These are phyloP conservation scores for Corydoras sp. DNA, from an alignment of 2,113 vertebrate genomes.

Conservation along the genomic window DNA sequence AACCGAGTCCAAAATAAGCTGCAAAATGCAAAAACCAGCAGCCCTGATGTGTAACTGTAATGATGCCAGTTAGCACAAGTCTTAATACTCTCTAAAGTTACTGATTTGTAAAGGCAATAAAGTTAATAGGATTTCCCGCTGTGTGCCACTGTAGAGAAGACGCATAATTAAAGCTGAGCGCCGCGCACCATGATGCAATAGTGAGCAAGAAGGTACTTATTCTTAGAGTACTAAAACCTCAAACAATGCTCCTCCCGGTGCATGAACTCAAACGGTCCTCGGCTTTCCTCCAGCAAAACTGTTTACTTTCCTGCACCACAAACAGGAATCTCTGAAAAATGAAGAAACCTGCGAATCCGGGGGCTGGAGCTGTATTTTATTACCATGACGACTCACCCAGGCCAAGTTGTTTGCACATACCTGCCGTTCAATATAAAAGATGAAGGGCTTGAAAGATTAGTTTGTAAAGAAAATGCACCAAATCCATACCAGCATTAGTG, in stretches of 20 bases:
- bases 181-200: too few relatives aligned
- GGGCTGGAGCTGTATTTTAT: too few relatives aligned
- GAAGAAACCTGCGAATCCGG: too few relatives aligned
- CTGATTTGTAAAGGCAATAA: neutral
- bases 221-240: constrained; percentile 10
- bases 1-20: too few relatives aligned
- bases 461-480: neutral
- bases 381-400: too few relatives aligned
- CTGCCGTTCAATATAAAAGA: neutral
- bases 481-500: neutral
- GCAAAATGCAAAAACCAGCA: too few relatives aligned
- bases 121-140: neutral
- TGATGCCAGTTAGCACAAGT: neutral
- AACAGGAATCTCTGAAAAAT: too few relatives aligned
- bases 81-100: neutral
- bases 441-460: neutral
- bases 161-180: neutral
- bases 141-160: neutral
- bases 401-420: too few relatives aligned
- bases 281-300: too few relatives aligned
- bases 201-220: neutral
- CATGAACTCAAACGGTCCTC: too few relatives aligned
- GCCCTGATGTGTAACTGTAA: too few relatives aligned
- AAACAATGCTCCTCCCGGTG: neutral
- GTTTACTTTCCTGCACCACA: too few relatives aligned